These are phyloP conservation scores for Marmota monax DNA, from an alignment of 2,113 vertebrate genomes.

Conservation along the genomic window DNA sequence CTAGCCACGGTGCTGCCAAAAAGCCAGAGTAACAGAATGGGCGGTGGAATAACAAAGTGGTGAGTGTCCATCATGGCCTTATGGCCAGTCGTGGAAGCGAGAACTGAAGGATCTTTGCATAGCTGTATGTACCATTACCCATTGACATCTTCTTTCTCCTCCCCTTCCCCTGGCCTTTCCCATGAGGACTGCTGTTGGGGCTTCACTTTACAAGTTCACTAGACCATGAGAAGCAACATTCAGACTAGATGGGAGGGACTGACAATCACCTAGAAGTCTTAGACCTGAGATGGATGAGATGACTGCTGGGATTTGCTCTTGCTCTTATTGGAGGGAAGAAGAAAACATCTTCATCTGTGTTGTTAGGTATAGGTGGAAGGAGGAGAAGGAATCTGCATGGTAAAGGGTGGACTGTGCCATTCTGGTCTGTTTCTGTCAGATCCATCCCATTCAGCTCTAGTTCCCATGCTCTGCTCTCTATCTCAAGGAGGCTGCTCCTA, in stretches of 20 bases:
- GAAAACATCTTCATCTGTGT: background rate
- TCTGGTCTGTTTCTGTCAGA: background rate
- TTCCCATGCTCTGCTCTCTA: background rate
- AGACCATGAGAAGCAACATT: background rate
- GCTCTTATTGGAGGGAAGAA: background rate
- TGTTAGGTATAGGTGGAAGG: background rate
- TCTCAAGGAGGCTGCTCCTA: background rate
- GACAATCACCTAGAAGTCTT: background rate
- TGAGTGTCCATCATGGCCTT: background rate
- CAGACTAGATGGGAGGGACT: background rate
- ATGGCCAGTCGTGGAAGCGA: background rate
- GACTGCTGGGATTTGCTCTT: background rate
- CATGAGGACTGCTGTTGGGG: background rate
- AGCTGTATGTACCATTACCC: background rate
- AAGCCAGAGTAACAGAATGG: background rate
- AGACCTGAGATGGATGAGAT: background rate
- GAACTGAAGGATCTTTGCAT: background rate
- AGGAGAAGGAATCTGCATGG: background rate
- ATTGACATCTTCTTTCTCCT: background rate
- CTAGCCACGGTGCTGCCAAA: background rate
- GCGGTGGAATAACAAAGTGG: background rate
- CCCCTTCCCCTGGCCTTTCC: background rate
- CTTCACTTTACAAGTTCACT: background rate
- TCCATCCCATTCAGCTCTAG: background rate
- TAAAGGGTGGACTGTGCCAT: background rate